Percentiles rank a stretch among this genome's conserved stretches.
phyloP scores from a whole-genome alignment of 2,113 vertebrate genomes.

The Diadophis punctatus region DNA sequence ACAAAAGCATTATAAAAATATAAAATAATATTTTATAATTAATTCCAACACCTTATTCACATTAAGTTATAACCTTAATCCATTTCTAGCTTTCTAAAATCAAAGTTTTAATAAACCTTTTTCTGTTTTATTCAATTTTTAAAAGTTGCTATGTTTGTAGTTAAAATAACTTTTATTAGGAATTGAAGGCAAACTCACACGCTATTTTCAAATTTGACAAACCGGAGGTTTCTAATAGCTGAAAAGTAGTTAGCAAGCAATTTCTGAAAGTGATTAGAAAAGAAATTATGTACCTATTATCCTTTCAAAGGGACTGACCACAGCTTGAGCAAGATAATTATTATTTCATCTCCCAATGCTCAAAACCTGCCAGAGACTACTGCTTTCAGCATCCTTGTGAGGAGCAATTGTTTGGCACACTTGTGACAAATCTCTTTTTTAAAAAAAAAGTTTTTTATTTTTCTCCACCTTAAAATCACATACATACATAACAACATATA shows the following conservation, averaged over 20 bases:
- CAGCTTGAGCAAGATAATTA: neutral
- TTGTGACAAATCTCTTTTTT: too few relatives aligned
- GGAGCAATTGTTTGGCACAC: neutral
- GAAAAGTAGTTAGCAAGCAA: neutral
- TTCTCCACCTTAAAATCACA: too few relatives aligned
- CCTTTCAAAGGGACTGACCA: neutral
- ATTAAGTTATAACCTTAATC: neutral
- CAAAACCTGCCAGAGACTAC: neutral
- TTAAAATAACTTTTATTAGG: neutral
- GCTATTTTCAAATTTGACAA: neutral
- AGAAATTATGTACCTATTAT: neutral
- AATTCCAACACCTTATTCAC: neutral
- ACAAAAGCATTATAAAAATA: neutral
- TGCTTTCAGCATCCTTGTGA: neutral
- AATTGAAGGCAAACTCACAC: neutral
- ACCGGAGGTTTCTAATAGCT: neutral
- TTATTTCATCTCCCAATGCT: neutral
- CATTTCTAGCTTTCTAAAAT: neutral
- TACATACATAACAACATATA: too few relatives aligned
- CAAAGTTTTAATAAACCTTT: neutral
- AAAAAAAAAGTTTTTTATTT: too few relatives aligned
- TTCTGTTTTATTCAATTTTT: neutral
- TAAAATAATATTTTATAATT: neutral
- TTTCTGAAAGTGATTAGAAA: neutral
- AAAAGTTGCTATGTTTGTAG: neutral